phyloP scores from a whole-genome alignment of 2,797 vertebrate species.

The Tamandua tetradactyla region DNA sequence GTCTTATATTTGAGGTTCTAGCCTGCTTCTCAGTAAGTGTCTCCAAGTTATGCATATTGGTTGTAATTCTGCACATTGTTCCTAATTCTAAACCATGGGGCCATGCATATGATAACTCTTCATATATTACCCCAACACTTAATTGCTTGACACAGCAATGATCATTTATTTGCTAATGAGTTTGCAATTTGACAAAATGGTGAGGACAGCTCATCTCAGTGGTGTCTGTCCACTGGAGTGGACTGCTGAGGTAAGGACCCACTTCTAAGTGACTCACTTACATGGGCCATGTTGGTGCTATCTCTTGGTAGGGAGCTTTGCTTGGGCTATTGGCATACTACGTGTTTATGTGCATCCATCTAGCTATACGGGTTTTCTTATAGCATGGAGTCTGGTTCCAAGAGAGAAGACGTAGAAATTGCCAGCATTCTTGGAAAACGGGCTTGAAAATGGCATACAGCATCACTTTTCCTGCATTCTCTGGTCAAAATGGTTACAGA shows the following conservation, averaged over 20 bases:
- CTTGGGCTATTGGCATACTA: not conserved
- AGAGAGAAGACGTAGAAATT: not conserved
- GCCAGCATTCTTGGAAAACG: not conserved
- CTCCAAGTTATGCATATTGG: not conserved
- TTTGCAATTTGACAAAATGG: not conserved
- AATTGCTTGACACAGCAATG: not conserved
- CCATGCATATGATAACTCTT: not conserved
- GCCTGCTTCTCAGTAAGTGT: not conserved
- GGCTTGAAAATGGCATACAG: not conserved
- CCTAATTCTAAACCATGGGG: not conserved
- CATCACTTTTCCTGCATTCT: not conserved
- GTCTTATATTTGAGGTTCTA: not conserved
- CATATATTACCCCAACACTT: not conserved
- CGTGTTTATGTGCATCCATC: not conserved
- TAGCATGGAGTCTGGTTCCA: not conserved
- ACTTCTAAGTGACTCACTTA: not conserved
- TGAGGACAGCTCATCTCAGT: not conserved
- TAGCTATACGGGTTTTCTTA: not conserved
- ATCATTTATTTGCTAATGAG: not conserved
- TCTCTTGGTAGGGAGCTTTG: not conserved
- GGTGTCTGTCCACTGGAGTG: not conserved
- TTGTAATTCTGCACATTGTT: not conserved
- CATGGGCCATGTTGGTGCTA: not conserved
- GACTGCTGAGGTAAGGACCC: not conserved
- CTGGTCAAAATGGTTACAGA: not conserved